Base-by-base conservation (phyloP, 2,888 invertebrate genomes). In the Acrobeloides nanus region DNA sequence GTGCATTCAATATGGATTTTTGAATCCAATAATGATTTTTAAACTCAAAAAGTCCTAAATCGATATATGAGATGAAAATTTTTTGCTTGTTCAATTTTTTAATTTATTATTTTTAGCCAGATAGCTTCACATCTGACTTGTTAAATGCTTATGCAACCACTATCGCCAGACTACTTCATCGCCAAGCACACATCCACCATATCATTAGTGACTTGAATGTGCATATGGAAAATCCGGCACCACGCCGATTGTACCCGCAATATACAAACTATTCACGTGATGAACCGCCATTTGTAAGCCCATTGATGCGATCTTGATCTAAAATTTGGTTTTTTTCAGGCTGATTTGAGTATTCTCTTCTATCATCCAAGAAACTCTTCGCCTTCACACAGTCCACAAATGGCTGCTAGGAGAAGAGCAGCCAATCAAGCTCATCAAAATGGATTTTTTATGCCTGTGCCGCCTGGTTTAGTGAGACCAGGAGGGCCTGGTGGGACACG, bases 291-390 rank as follows among this genome's bases (percentile, higher is more conserved):
- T 34, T 26, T 23, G 29, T 29, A 29, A 12, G 10, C 12, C 10
- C 10, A 12, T 12, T 29, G 10, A 12, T 29, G 29, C 10, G 10
- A 29, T 12, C 29, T 12, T 12, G 29, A 12, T 12, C 29, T 29
- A 12, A 29, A 10, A 12, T 12, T 12, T 12, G 12, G 29, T 29
- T 29, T 12, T 12, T n/a, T 12, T 29, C 12, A 29, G 29, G 49
- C 49, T 17, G 48, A 48, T 34, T 31, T 49, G 17, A 49, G 31
- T 12, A n/a, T 49, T 25, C 21, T 39, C 4, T 49, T 49, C 26
- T 18, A 29, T 18, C 38, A 51, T 25, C 29, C 46, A 15, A 26
- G 46, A 26, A 50, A 45, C n/a, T n/a, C n/a, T n/a, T n/a, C n/a
- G n/a, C n/a, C n/a, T n/a, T n/a, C n/a, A n/a, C n/a, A n/a, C n/a